Conservation (phyloP, 2,888 invertebrate species). For the Polyommatus icarus region DNA sequence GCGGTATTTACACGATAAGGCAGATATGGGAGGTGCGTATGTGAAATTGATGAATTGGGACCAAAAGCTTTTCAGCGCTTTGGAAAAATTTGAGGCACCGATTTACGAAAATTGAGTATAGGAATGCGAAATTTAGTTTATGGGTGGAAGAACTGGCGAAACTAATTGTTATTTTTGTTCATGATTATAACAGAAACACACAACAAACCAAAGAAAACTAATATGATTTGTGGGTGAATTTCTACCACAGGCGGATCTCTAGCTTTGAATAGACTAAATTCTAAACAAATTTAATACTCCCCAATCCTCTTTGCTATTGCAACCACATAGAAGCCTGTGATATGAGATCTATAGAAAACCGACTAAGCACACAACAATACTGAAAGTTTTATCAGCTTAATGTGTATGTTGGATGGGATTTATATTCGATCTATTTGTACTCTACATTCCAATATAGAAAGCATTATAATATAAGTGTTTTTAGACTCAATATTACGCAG, state of each 20-base stretch:
- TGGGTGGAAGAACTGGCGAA: no score
- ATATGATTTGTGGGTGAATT: background rate
- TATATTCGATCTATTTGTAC: no score
- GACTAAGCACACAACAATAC: background rate
- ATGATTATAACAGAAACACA: no score
- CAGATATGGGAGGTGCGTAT: background rate
- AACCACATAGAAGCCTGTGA: background rate
- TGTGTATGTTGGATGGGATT: no score
- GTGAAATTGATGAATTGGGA: background rate
- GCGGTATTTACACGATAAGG: background rate
- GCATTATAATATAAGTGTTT: no score
- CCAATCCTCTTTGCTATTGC: background rate
- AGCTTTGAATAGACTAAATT: background rate
- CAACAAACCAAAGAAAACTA: background rate
- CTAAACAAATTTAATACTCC: background rate
- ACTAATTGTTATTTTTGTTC: no score
- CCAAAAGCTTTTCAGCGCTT: background rate
- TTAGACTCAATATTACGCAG: background rate
- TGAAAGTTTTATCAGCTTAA: no score
- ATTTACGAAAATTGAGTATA: background rate
- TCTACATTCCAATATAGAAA: no score
- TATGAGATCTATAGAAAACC: background rate
- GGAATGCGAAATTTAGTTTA: no score
- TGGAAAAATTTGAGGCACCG: background rate
- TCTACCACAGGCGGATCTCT: background rate